A percentile compares a stretch with the other conserved stretches of the same genome.
Evolutionary conservation across 2,888 invertebrate genomes (phyloP).

Genomic region (Mechanitis mazaeus): DNA sequence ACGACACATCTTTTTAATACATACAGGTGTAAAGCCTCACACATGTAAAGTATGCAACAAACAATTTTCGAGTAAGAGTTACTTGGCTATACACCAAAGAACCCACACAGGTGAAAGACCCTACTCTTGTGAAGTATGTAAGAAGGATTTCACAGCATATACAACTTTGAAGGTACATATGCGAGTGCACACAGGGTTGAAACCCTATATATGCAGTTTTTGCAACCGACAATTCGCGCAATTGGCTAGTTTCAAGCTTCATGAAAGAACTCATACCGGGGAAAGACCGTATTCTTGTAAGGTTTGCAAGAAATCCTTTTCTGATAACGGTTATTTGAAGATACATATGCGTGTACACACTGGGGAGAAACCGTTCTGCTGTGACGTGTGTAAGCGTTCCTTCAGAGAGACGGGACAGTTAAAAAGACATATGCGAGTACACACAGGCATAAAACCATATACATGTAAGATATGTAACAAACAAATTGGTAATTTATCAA

Average conservation of each 20-base stretch:
- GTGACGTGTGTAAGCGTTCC: conserved; percentile 56
- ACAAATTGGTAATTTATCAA: conserved; percentile 61
- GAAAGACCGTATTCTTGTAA: conserved; percentile 57
- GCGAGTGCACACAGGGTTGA: conserved; percentile 61
- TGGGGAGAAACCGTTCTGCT: conserved; percentile 57
- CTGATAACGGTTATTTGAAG: conserved; percentile 65
- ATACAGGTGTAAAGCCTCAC: conserved; percentile 56
- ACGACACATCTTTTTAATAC: conserved; percentile 62
- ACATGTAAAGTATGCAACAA: conserved; percentile 57
- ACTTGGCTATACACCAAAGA: conserved; percentile 58
- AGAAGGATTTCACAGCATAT: conserved; percentile 62
- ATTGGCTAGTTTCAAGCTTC: conserved; percentile 63
- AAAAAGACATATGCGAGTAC: conserved; percentile 58
- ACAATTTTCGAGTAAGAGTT: conserved; percentile 64
- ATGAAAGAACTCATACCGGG: conserved; percentile 61
- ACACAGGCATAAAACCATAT: conserved; percentile 59
- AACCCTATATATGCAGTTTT: conserved; percentile 59
- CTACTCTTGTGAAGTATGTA: conserved; percentile 59
- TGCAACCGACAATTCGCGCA: conserved; percentile 61
- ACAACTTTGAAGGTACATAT: conserved; percentile 66
- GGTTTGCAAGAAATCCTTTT: conserved; percentile 62
- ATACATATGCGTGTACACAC: conserved; percentile 66
- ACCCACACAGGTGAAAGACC: conserved; percentile 62
- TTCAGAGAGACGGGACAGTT: conserved; percentile 61
- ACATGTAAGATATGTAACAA: conserved; percentile 67